Evolutionary conservation across 2,888 invertebrate genomes (phyloP), one percentile per base, ranked within the genome.

Genomic region (Apeira syringaria): DNA sequence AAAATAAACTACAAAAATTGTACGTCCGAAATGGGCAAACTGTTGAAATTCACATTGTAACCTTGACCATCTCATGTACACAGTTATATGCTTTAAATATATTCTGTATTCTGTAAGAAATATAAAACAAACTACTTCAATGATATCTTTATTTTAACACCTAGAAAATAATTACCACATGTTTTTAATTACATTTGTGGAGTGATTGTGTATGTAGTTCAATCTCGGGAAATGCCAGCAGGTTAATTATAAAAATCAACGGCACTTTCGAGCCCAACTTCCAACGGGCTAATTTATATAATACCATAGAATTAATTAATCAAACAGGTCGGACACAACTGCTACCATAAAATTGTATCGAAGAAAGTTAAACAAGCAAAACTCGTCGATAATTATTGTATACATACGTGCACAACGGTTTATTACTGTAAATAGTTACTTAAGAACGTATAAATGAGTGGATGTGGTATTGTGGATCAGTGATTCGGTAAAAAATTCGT

Each of bases 341-440:
- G 45, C 52, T 56, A 59, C 58, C 62, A 54, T 52, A 53, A 65
- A 61, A 61, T 58, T 65, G 61, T 67, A 59, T 55, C 52, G 63
- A 74, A 70, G 74, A 74, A 75, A 77, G 69, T 70, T 51, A 45
- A 62, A 62, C 65, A 70, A 73, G 73, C 39, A 69, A 73, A 73
- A 75, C 69, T 63, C 35, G 67, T 59, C 58, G 68, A 72, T 79
- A 67, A 72, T 73, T 65, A 61, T 50, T 47, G 38, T 57, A 48
- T 49, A 54, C 58, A 49, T 46, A 53, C 53, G 34, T 50, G 41
- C 36, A 52, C 57, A 54, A 68, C 61, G 57, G 72, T 64, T 59
- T 60, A 59, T 68, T 65, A 64, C 59, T 52, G 63, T 72, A 10
- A 33, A 38, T 38, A 33, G 43, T 3, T 18, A 2, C 12, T 24